Evolutionary conservation across 1,140 invertebrate species (phyloP).

Genomic region (Drosophila bipectinata): DNA sequence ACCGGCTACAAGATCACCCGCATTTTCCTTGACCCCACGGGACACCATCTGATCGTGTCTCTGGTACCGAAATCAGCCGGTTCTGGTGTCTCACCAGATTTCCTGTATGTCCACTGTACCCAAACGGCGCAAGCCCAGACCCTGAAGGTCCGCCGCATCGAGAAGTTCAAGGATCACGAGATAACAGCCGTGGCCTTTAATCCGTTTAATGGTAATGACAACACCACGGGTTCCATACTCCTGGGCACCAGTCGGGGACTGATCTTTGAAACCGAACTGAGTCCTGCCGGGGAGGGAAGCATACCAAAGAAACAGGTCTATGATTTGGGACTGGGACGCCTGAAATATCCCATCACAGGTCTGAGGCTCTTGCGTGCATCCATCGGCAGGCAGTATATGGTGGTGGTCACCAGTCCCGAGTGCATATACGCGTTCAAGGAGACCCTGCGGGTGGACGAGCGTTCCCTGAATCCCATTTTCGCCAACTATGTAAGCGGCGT

Average conservation of each 20-base stretch:
- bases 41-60: slow-evolving; percentile 92
- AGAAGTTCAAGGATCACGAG: slow-evolving; percentile 91
- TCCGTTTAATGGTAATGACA: slow-evolving; percentile 89
- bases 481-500: slow-evolving; percentile 89
- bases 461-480: slow-evolving; percentile 89
- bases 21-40: slow-evolving; percentile 94
- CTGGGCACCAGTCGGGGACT: slow-evolving; percentile 95
- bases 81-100: slow-evolving; percentile 87
- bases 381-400: slow-evolving; percentile 89
- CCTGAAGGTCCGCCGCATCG: slow-evolving; percentile 87
- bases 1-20: slow-evolving; percentile 87
- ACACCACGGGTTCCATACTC: slow-evolving; percentile 91
- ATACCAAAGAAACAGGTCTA: slow-evolving; percentile 96
- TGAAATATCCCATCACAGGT: slow-evolving; percentile 92
- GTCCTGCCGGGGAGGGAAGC: slow-evolving; percentile 87
- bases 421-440: slow-evolving; percentile 95
- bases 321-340: slow-evolving; percentile 90
- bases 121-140: slow-evolving; percentile 82
- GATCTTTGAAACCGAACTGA: slow-evolving; percentile 96
- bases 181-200: slow-evolving; percentile 97
- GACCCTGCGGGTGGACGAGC: slow-evolving; percentile 89
- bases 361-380: slow-evolving; percentile 92
- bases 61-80: slow-evolving; percentile 87
- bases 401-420: slow-evolving; percentile 93
- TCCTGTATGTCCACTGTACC: slow-evolving; percentile 90